Evolutionary conservation across 2,113 vertebrate genomes (phyloP).

Genomic region (Hassar affinis): DNA sequence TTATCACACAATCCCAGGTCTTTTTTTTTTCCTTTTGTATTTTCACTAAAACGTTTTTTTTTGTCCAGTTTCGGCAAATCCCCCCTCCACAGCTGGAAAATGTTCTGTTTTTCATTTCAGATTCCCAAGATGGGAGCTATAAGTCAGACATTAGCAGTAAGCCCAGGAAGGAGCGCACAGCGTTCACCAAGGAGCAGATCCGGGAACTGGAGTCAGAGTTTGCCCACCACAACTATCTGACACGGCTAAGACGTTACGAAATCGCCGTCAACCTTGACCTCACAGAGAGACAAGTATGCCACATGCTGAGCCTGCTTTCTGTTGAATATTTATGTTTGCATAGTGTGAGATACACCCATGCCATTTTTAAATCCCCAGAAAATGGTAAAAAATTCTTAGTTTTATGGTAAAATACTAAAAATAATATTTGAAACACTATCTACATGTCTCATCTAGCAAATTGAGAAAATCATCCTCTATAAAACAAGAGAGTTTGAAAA

Average conservation of each 20-base stretch:
- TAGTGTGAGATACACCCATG: background rate
- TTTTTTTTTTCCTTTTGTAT: constrained; percentile 16
- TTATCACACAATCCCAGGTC: constrained; percentile 52
- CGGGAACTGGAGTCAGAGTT: constrained; percentile 92
- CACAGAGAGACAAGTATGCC: constrained; percentile 90
- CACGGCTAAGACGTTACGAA: constrained; percentile 89
- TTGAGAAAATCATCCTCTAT: background rate
- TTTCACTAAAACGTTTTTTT: constrained; percentile 24
- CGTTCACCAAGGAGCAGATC: constrained; percentile 94
- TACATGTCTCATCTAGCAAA: background rate
- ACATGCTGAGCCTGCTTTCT: constrained; percentile 31
- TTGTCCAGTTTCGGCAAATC: constrained; percentile 17
- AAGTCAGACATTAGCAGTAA: constrained; percentile 90
- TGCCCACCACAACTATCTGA: constrained; percentile 94
- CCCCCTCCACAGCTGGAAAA: constrained; percentile 64
- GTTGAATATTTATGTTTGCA: background rate
- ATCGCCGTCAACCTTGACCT: constrained; percentile 94
- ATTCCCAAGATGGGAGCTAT: constrained; percentile 89
- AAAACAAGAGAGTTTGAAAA: background rate
- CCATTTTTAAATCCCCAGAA: background rate
- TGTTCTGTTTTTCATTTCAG: constrained; percentile 73
- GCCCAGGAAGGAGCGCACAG: constrained; percentile 91
- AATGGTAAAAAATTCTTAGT: background rate
- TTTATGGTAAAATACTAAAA: background rate
- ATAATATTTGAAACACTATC: background rate